Base-by-base conservation (phyloP, 2,888 invertebrate species). In the Lacanobia oleracea region DNA sequence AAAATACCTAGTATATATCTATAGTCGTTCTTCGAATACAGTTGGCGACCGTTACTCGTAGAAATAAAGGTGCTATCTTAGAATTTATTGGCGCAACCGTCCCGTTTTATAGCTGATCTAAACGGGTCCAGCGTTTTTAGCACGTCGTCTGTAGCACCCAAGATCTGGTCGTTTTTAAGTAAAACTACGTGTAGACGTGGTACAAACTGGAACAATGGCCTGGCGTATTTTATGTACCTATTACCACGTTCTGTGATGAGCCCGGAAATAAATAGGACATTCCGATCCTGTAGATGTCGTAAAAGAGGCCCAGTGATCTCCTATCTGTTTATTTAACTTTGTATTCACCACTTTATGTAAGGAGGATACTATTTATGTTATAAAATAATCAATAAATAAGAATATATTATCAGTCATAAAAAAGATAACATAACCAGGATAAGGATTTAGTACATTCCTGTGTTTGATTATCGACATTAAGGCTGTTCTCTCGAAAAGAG, bases 91-190 rank as follows among this genome's bases (percentile, higher is more conserved):
- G 45, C 64, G 68, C 63, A 72, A 67, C 61, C 67, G 53, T 74
- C 48, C 72, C 60, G 70, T 86, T 85, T 85, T 86, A 81, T 82
- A 60, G 83, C 63, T 80, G 75, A 85, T 85, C 70, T 84, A 71
- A 73, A 72, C 72, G 67, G 75, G 60, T 72, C 43, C 53, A 27
- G 54, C 53, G 71, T 82, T 67, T 77, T 82, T 69, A 72, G 74
- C 50, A 66, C 65, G 75, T 74, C 63, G 68, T 57, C 64, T 77
- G 57, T 61, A 72, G 54, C 66, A 66, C 61, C 71, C 56, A 40
- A 57, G 51, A 57, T 66, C 60, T 60, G 63, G 18, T 69, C 61
- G 62, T 64, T 71, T 71, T 81, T 67, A 57, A 57, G n/a, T 51
- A 37, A 81, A 72, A 56, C 16, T 57, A 70, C 64, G 64, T 67